Evolutionary conservation across 2,797 vertebrate species (phyloP), one percentile per base, ranked within the genome.

Genomic region (Spinibarbus caldwelli): DNA sequence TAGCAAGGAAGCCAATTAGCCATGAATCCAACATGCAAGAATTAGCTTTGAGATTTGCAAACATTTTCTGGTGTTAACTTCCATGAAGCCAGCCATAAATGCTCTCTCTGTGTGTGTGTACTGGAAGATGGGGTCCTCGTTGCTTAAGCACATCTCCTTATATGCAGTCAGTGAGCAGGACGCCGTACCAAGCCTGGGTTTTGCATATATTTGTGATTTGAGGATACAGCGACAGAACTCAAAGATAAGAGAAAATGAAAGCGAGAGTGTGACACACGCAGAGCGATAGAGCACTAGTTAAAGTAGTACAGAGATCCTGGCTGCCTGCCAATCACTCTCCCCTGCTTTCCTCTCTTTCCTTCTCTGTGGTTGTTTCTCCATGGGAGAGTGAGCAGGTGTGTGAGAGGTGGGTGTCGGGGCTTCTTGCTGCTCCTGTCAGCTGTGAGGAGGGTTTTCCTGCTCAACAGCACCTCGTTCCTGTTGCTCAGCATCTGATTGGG

Each of bases 341-440:
- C 62, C 59, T 66, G 29, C 62, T 66, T 64, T 43, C 6, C 31
- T 75, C 19, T 52, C n/a, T 45, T 72, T 67, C 54, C 78, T 77
- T 78, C 73, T 78, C 83, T 80, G 67, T 80, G 83, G 66, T 84
- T 72, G 76, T 82, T 71, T 77, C 54, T 82, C 76, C 38, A 38
- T 80, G 77, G 41, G 67, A 84, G 83, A 78, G 83, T 84, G 83
- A 80, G 43, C 85, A 82, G 64, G 85, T 86, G 79, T 75, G 45
- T 76, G 70, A 71, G 59, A 77, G 66, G 62, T 54, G 59, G 34
- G 64, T 15, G 66, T 77, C 14, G n/a, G 72, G 31, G 67, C 14
- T 75, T 66, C 72, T 54, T 3, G 12, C 43, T 57, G 70, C 62
- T 78, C 59, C 38, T 82, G 72, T 45, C 64, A 49, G 49, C 66